A percentile compares a stretch with the other conserved stretches of the same genome.
Conservation (phyloP, 2,888 invertebrate genomes). For the Geophilus truncorum region DNA sequence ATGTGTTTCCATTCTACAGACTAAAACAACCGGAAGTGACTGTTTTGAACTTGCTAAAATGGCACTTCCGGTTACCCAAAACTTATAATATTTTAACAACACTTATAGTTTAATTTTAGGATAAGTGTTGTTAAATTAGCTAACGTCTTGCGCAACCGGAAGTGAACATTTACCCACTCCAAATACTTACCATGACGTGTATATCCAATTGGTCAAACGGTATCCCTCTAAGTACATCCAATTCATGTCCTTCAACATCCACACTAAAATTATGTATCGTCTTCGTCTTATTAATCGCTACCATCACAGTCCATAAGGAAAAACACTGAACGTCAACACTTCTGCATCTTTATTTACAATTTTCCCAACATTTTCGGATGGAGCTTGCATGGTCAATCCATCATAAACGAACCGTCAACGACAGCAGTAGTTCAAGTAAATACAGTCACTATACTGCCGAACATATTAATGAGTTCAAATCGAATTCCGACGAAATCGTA, state of each 20-base stretch:
- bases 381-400: too few species aligned
- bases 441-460: too few species aligned
- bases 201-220: slow-evolving; percentile 56
- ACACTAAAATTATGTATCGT: slow-evolving; percentile 66
- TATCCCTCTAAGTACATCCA: slow-evolving; percentile 57
- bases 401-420: background rate
- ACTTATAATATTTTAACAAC: too few species aligned
- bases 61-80: too few species aligned
- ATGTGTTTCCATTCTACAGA: background rate
- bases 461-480: too few species aligned
- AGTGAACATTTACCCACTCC: too few species aligned
- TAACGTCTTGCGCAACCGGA: too few species aligned
- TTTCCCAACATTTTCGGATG: slow-evolving; percentile 51
- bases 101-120: too few species aligned
- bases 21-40: too few species aligned
- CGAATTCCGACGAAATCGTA: too few species aligned
- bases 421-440: too few species aligned
- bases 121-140: too few species aligned
- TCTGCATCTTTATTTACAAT: slow-evolving; percentile 43
- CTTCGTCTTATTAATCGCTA: slow-evolving; percentile 65
- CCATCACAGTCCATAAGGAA: slow-evolving; percentile 71
- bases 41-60: background rate
- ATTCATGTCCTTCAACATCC: slow-evolving; percentile 56
- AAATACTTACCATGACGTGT: background rate
- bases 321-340: slow-evolving; percentile 68